Conservation (phyloP, 1,140 invertebrate species). For the Acromyrmex charruanus region DNA sequence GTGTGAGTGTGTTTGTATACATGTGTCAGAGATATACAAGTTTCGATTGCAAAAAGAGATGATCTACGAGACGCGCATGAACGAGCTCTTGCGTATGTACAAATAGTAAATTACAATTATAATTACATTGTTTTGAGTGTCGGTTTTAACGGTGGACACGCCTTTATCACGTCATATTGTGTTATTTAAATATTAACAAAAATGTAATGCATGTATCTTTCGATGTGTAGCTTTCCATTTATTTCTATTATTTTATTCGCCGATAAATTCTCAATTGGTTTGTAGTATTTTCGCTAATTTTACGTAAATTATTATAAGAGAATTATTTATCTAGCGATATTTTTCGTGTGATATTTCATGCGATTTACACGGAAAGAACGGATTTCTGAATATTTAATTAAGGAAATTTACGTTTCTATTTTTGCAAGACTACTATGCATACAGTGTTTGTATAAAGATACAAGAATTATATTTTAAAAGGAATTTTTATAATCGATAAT, state of each 20-base stretch:
- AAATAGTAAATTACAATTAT: constrained; percentile 70
- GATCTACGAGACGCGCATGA: constrained; percentile 76
- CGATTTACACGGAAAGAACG: background rate
- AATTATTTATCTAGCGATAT: background rate
- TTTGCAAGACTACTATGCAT: too few relatives aligned
- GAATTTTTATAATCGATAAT: too few relatives aligned
- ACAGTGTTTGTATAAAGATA: too few relatives aligned
- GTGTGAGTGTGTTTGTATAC: background rate
- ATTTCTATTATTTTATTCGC: background rate
- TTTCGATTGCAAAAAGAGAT: constrained; percentile 72
- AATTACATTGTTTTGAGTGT: constrained; percentile 56
- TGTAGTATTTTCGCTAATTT: background rate
- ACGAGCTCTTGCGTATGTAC: constrained; percentile 76
- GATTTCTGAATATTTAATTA: too few relatives aligned
- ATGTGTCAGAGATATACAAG: constrained; percentile 60
- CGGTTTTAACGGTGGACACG: constrained; percentile 25
- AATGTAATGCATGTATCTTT: background rate
- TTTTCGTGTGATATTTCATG: background rate
- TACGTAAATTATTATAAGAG: background rate
- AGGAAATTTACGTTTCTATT: too few relatives aligned
- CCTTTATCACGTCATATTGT: constrained; percentile 4
- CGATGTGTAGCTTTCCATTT: background rate
- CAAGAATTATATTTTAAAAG: too few relatives aligned
- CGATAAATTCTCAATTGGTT: background rate
- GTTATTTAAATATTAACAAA: background rate